Percentiles rank a stretch among this genome's conserved stretches.
phyloP scores from a whole-genome alignment of 2,888 invertebrate genomes.

The Philhelius pedissequus region DNA sequence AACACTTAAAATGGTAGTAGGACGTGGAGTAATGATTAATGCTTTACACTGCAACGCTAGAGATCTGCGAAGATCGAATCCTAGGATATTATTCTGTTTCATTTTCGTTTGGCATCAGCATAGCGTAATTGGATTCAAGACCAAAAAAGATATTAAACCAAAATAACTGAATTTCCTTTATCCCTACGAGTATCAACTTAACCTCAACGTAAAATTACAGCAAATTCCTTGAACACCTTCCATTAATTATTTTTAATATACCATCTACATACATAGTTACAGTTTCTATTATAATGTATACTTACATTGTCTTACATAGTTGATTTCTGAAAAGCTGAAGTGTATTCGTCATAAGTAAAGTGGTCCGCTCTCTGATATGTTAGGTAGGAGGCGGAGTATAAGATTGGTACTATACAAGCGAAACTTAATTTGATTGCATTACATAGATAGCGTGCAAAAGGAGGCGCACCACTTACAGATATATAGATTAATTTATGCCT shows the following conservation, averaged over 20 bases:
- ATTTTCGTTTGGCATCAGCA: too few relatives aligned
- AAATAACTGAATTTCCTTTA: too few relatives aligned
- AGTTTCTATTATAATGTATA: not conserved
- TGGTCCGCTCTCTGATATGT: not conserved
- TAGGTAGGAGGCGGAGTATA: constrained; percentile 14
- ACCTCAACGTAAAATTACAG: not conserved
- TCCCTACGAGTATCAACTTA: too few relatives aligned
- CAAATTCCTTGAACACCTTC: not conserved
- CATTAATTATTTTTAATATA: not conserved
- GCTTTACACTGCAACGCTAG: too few relatives aligned
- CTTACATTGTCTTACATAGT: not conserved
- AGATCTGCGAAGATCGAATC: too few relatives aligned
- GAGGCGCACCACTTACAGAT: constrained; percentile 65
- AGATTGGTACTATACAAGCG: constrained; percentile 30
- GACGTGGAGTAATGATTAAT: too few relatives aligned
- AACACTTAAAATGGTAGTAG: too few relatives aligned
- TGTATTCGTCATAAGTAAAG: constrained; percentile 34
- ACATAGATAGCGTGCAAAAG: constrained; percentile 69
- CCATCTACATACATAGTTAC: not conserved
- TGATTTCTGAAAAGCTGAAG: not conserved
- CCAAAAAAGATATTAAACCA: too few relatives aligned
- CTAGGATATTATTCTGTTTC: too few relatives aligned
- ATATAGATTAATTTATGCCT: constrained; percentile 65
- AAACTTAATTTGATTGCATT: constrained; percentile 71
- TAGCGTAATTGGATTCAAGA: too few relatives aligned